Conservation (phyloP, 1,140 invertebrate genomes). For the Drosophila rhopaloa region DNA sequence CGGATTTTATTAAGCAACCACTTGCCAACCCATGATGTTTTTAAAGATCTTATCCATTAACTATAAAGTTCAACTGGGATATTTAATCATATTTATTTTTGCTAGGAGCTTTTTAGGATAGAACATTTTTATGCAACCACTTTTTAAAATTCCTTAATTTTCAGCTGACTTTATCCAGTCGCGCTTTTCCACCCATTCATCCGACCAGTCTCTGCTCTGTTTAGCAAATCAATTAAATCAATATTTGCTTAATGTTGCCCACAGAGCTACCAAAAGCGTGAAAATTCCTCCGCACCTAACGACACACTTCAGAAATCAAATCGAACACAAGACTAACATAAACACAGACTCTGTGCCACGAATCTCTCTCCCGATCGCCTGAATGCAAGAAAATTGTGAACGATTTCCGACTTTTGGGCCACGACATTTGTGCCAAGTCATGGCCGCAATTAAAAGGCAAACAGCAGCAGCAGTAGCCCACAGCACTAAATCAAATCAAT, state of each 20-base stretch:
- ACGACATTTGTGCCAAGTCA: constrained; percentile 49
- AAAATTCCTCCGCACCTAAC: constrained; percentile 59
- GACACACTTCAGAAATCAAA: constrained; percentile 79
- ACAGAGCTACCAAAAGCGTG: constrained; percentile 67
- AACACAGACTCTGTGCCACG: constrained; percentile 26
- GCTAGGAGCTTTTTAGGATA: not conserved
- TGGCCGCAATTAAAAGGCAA: constrained; percentile 76
- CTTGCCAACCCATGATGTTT: too few relatives aligned
- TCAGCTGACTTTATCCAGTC: not conserved
- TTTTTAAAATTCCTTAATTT: not conserved
- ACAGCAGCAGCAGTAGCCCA: constrained; percentile 74
- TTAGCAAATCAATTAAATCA: constrained; percentile 78
- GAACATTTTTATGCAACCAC: not conserved
- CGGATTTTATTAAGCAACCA: too few relatives aligned
- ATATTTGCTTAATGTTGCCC: constrained; percentile 64
- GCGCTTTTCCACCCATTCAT: not conserved
- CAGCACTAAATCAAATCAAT: constrained; percentile 80
- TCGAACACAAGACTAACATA: constrained; percentile 68
- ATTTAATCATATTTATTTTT: too few relatives aligned
- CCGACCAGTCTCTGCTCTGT: constrained; percentile 27
- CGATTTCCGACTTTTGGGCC: constrained; percentile 66
- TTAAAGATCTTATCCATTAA: too few relatives aligned
- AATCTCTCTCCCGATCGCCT: constrained; percentile 26
- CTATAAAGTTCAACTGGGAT: too few relatives aligned
- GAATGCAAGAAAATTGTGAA: constrained; percentile 75